Evolutionary conservation across 2,113 vertebrate species (phyloP), one percentile per base, ranked within the genome.

Genomic region (Vidua chalybeata): DNA sequence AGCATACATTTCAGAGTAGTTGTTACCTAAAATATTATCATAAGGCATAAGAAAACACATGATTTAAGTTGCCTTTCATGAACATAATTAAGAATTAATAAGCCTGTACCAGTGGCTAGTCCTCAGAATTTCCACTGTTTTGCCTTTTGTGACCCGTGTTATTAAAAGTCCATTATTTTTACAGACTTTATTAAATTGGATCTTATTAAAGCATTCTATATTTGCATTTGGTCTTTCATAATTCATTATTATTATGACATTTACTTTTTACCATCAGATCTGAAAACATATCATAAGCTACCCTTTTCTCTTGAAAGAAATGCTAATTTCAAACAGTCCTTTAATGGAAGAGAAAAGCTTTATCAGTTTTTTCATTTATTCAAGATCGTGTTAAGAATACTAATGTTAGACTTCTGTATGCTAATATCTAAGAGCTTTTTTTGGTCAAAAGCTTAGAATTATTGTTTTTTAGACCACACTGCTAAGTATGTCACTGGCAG

Each of bases 161-260:
- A 98, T 98, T 98, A 98, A 98, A 98, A 98, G 97, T 98, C 98
- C 98, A 98, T 99, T 98, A 98, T 99, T 99, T 99, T 99, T 99
- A 99, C 99, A 98, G 98, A 99, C 98, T 99, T 99, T 99, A 99
- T 99, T 99, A 99, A 99, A 99, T 99, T 98, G 98, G 98, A 98
- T 98, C 98, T 99, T 99, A 99, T 99, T 98, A 99, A 99, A 99
- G 98, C 99, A 99, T 99, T 99, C 99, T 99, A 98, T 99, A 99
- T 99, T 99, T 99, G 99, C 99, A 99, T 99, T 99, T 99, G 98
- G 98, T 99, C 99, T 99, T 99, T 99, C 99, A 99, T 99, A 99
- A 99, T 99, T 99, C 99, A 99, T 99, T 99, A 99, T 99, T 99
- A 99, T 99, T 99, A 99, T 99, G 99, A 99, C 99, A 99, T 99